Conservation (phyloP, 2,797 vertebrate species). For the Coranthus polyacanthus region DNA sequence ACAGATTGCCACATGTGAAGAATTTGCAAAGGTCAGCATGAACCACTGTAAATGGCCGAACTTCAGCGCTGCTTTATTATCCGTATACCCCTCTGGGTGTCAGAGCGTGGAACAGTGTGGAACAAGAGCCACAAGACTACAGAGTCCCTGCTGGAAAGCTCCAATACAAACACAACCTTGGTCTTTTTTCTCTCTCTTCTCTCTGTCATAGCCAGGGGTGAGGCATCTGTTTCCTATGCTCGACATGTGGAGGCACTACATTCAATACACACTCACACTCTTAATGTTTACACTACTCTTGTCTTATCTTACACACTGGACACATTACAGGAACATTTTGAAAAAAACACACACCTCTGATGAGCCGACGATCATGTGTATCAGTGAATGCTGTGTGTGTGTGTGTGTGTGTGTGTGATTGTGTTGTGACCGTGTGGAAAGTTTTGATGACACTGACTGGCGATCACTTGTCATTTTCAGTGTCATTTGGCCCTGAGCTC, state of each 20-base stretch:
- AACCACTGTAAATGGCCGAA: constrained; percentile 42
- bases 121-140: constrained; percentile 54
- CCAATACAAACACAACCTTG: constrained; percentile 43
- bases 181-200: constrained; percentile 9
- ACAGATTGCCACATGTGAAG: constrained; percentile 41
- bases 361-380: constrained; percentile 17
- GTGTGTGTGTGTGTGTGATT: background rate
- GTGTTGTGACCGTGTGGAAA: constrained; percentile 29
- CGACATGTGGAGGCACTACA: constrained; percentile 54
- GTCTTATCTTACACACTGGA: constrained; percentile 65
- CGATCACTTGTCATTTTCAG: constrained; percentile 42
- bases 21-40: constrained; percentile 56
- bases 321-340: constrained; percentile 53
- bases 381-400: constrained; percentile 1
- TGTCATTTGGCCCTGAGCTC: constrained; percentile 56
- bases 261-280: constrained; percentile 40
- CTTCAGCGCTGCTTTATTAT: constrained; percentile 51
- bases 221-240: constrained; percentile 79
- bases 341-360: constrained; percentile 61
- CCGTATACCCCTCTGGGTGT: constrained; percentile 51
- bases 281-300: constrained; percentile 58
- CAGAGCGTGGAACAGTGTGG: constrained; percentile 52
- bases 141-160: constrained; percentile 43
- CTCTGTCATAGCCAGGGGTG: constrained; percentile 46
- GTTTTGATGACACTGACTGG: constrained; percentile 60